A percentile compares a stretch with the other conserved stretches of the same genome.
Conservation (phyloP, 2,113 vertebrate genomes). For the Tychaedon coryphoeus region DNA sequence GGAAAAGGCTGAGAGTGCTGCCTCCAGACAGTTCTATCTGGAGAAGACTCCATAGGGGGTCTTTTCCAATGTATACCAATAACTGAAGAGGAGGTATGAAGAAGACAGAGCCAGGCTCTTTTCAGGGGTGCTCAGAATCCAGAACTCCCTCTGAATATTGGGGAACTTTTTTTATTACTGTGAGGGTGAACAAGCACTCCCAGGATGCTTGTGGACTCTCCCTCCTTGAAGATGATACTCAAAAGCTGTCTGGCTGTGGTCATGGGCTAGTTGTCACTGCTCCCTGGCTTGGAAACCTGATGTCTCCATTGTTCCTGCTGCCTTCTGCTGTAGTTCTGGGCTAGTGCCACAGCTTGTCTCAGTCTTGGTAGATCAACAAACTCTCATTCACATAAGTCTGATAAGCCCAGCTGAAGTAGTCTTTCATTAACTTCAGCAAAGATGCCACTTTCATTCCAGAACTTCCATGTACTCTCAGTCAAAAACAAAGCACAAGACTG, state of each 20-base stretch:
- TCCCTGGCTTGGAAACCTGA: background rate
- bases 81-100: background rate
- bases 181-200: background rate
- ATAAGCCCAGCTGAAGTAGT: background rate
- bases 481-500: background rate
- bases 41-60: background rate
- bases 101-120: background rate
- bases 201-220: background rate
- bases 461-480: background rate
- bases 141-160: background rate
- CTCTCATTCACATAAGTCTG: background rate
- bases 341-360: background rate
- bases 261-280: background rate
- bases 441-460: rapidly evolving
- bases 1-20: background rate
- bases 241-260: background rate
- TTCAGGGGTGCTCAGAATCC: background rate
- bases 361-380: background rate
- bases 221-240: background rate
- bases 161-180: background rate
- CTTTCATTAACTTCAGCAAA: background rate
- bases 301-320: background rate
- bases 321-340: background rate
- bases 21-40: background rate
- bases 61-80: background rate